Evolutionary conservation across 2,888 invertebrate genomes (phyloP).

Genomic region (Callinectes sapidus): DNA sequence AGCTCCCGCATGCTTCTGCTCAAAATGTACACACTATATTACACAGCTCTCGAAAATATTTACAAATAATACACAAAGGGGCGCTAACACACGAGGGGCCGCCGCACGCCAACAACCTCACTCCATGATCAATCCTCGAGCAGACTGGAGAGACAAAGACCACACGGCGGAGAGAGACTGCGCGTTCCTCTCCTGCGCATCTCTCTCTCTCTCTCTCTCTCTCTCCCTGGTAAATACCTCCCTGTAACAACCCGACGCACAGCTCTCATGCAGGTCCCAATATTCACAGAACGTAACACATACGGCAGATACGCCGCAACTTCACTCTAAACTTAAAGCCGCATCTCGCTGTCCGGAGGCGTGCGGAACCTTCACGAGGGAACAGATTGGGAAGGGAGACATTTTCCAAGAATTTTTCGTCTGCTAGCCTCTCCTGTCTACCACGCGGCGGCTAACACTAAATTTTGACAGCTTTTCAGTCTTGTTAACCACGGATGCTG

Average conservation of each 20-base stretch:
- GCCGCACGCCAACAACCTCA: conserved; percentile 56
- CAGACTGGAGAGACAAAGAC: conserved; percentile 69
- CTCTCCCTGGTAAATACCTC: conserved; percentile 47
- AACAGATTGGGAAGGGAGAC: conserved; percentile 30
- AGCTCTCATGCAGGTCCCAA: not conserved
- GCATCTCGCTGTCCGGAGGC: not conserved
- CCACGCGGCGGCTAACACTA: conserved; percentile 50
- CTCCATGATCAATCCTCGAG: conserved; percentile 69
- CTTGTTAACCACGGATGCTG: not conserved
- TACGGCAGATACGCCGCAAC: conserved; percentile 17
- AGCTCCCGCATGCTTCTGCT: conserved; percentile 67
- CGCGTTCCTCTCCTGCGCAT: conserved; percentile 53
- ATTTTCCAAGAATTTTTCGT: conserved; percentile 56
- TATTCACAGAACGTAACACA: not conserved
- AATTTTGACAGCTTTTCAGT: conserved; percentile 58
- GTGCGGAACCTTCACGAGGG: not conserved
- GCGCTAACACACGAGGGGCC: conserved; percentile 65
- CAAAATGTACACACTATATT: conserved; percentile 71
- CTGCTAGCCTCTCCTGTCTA: conserved; percentile 55
- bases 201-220: conserved; percentile 34
- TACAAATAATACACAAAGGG: conserved; percentile 69
- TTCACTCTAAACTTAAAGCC: not conserved
- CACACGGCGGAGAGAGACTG: conserved; percentile 38
- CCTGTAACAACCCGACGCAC: conserved; percentile 15
- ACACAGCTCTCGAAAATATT: conserved; percentile 69